Conservation (phyloP, 2,888 invertebrate genomes). For the Lumbricus terrestris region DNA sequence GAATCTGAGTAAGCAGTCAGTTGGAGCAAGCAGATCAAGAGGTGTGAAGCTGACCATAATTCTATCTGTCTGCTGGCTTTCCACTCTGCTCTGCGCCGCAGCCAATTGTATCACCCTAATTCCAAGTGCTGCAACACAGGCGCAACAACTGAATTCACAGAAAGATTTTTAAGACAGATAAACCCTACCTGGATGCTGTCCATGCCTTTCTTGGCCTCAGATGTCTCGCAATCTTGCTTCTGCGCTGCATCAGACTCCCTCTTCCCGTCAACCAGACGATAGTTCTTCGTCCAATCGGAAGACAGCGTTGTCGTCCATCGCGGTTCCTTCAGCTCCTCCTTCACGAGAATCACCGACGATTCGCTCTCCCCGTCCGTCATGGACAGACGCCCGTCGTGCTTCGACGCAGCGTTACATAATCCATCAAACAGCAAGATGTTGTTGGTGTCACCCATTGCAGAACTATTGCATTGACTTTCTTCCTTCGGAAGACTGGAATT, state of each 20-base stretch:
- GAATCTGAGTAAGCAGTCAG: too few relatives aligned
- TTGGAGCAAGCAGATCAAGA: background rate
- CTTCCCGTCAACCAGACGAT: background rate
- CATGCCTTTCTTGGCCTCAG: background rate
- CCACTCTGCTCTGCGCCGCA: background rate
- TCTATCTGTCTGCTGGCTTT: background rate
- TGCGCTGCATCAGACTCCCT: background rate
- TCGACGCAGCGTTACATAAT: background rate
- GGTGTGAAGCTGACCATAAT: background rate
- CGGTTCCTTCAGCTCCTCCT: conserved; percentile 6
- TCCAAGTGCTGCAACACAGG: background rate
- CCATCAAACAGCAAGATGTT: background rate
- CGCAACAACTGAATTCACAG: background rate
- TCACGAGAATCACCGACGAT: background rate
- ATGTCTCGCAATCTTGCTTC: background rate
- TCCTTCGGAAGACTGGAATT: background rate
- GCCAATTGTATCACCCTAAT: background rate
- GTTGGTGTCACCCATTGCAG: background rate
- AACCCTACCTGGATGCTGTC: background rate
- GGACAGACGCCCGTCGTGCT: background rate
- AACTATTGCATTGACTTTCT: background rate
- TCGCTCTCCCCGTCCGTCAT: conserved; percentile 4
- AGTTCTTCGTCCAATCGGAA: background rate
- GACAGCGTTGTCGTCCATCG: background rate
- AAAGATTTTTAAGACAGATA: too few relatives aligned